Conservation (phyloP, 64 coral and sea anemone species). For the Montipora sp. region DNA sequence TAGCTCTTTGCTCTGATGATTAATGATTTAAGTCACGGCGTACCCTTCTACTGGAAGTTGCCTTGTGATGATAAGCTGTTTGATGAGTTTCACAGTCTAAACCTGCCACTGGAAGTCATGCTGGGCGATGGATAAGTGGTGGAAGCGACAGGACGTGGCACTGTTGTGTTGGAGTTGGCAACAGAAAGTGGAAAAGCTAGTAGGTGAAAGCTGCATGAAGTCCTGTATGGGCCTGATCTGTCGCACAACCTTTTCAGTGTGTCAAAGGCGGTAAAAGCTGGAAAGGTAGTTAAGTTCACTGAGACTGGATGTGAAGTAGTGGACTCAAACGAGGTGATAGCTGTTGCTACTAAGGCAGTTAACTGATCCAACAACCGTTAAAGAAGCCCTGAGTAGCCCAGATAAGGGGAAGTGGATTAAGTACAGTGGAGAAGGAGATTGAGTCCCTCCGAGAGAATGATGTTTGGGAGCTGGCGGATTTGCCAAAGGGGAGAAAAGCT, state of each 20-base stretch:
- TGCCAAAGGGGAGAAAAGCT: slow-evolving; percentile 37
- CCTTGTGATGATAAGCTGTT: slow-evolving; percentile 54
- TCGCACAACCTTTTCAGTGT: slow-evolving; percentile 9
- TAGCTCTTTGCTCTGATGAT: too few species aligned
- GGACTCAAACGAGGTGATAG: too few species aligned
- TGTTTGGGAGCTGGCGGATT: slow-evolving; percentile 11
- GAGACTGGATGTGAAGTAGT: too few species aligned
- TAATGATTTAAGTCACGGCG: too few species aligned
- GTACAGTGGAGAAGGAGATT: slow-evolving; percentile 6
- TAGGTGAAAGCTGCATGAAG: slow-evolving; percentile 32
- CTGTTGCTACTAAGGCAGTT: neutral
- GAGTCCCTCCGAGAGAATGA: neutral
- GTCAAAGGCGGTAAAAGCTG: neutral
- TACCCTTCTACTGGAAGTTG: neutral
- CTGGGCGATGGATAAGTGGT: slow-evolving; percentile 53
- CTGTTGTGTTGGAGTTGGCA: neutral
- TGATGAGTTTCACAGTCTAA: slow-evolving; percentile 29
- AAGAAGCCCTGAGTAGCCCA: neutral
- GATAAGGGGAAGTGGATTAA: neutral
- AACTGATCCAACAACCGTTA: slow-evolving; percentile 8
- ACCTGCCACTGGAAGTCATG: slow-evolving; percentile 51
- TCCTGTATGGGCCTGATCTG: slow-evolving; percentile 46
- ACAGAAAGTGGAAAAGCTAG: slow-evolving; percentile 12
- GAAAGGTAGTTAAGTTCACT: too few species aligned
- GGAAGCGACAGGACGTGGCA: slow-evolving; percentile 45